Conservation (phyloP, 1,140 invertebrate species). For the Drosophila sp. region DNA sequence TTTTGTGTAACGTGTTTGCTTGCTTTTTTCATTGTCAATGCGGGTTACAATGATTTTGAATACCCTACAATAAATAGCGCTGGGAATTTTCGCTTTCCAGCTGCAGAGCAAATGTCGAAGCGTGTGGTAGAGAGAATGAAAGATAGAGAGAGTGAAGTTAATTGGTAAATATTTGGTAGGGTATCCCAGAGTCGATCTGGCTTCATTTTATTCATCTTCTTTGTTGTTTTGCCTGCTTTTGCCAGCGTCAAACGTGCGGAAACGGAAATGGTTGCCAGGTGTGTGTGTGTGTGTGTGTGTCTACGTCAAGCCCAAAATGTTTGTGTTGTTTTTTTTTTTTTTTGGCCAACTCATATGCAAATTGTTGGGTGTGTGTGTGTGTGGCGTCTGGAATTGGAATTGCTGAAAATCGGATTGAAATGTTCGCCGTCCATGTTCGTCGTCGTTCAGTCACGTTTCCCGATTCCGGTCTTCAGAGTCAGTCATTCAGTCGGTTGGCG, state of each 20-base stretch:
- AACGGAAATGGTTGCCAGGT: constrained; percentile 74
- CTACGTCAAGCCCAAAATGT: constrained; percentile 58
- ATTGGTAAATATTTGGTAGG: neutral
- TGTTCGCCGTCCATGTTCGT: constrained; percentile 76
- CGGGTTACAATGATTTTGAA: neutral
- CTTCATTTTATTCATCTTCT: constrained; percentile 27
- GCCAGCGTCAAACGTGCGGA: constrained; percentile 79
- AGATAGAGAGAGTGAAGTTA: neutral
- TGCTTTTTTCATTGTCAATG: constrained; percentile 9
- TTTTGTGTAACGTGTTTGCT: constrained; percentile 48
- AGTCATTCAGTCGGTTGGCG: constrained; percentile 57
- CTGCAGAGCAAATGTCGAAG: too few relatives aligned
- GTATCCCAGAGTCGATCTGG: neutral
- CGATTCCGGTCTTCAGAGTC: constrained; percentile 12
- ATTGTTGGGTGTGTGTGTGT: constrained; percentile 45
- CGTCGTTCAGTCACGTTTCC: neutral
- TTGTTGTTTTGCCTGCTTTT: constrained; percentile 53
- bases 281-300: constrained; percentile 41
- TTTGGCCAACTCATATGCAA: constrained; percentile 69
- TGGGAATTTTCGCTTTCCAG: neutral
- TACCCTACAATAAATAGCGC: constrained; percentile 1
- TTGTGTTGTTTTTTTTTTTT: constrained; percentile 48
- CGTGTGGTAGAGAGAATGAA: too few relatives aligned
- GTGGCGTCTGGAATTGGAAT: constrained; percentile 63
- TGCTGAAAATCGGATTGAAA: constrained; percentile 80